Percentiles rank a stretch among this genome's conserved stretches.
Evolutionary conservation across 2,888 invertebrate genomes (phyloP).

Genomic region (Spicauda simplicius): DNA sequence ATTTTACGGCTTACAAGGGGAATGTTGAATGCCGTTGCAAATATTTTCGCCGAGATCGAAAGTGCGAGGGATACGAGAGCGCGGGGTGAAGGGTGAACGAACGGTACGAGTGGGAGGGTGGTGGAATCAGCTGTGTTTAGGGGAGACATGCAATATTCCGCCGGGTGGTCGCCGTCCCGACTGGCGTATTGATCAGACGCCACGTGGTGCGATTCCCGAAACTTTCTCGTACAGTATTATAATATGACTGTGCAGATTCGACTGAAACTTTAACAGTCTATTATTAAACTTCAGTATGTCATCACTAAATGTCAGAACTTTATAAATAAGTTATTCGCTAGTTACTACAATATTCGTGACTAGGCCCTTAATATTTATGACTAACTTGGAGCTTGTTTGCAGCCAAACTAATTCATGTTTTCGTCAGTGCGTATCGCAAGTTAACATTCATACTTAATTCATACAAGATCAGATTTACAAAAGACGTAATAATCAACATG

Average conservation of each 20-base stretch:
- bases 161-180: conserved; percentile 80
- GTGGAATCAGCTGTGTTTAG: conserved; percentile 80
- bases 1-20: conserved; percentile 44
- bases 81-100: conserved; percentile 72
- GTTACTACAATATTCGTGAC: conserved; percentile 2
- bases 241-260: conserved; percentile 13
- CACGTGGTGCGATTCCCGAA: conserved; percentile 68
- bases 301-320: conserved; percentile 5
- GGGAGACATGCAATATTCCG: conserved; percentile 76
- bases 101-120: conserved; percentile 64
- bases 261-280: conserved; percentile 12
- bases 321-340: conserved; percentile 15
- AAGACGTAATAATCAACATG: background rate
- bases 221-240: conserved; percentile 39
- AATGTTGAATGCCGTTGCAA: conserved; percentile 38
- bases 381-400: conserved; percentile 12
- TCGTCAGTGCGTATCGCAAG: background rate
- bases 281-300: conserved; percentile 1
- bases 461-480: no score
- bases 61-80: conserved; percentile 58
- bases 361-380: conserved; percentile 19
- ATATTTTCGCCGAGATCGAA: conserved; percentile 59
- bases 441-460: no score
- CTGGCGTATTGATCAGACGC: conserved; percentile 79
- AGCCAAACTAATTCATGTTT: background rate